Percentiles rank a stretch among this genome's conserved stretches.
Conservation (phyloP, 1,140 invertebrate genomes). For the Psix sp. region DNA sequence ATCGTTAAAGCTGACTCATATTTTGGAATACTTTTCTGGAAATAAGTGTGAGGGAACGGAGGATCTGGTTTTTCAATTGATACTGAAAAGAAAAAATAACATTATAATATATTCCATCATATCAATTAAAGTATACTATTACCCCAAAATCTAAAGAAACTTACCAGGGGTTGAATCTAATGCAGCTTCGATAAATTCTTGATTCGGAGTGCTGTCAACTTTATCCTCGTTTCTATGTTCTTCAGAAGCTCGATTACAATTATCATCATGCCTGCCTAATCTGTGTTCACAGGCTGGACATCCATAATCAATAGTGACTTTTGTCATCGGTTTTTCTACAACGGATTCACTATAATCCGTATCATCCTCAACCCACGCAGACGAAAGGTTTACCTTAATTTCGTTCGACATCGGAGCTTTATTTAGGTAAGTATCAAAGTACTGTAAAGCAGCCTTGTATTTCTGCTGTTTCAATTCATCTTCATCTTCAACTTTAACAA, state of each 20-base stretch:
- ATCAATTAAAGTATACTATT: neutral
- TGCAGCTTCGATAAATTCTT: conserved; percentile 31
- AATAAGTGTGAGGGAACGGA: conserved; percentile 36
- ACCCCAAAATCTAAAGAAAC: neutral
- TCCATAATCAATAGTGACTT: conserved; percentile 61
- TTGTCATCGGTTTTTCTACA: conserved; percentile 68
- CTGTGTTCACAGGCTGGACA: conserved; percentile 69
- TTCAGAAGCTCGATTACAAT: conserved; percentile 43
- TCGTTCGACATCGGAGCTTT: conserved; percentile 40
- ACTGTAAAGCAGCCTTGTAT: conserved; percentile 63
- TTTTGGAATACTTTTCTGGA: conserved; percentile 45
- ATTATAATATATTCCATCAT: neutral
- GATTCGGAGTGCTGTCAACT: conserved; percentile 12
- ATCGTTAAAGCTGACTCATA: conserved; percentile 40
- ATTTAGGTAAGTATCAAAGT: conserved; percentile 59
- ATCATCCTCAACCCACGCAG: conserved; percentile 50
- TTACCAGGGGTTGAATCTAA: conserved; percentile 33
- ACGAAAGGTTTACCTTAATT: conserved; percentile 53
- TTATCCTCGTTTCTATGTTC: conserved; percentile 12
- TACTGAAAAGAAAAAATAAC: conserved; percentile 22
- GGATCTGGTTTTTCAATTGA: conserved; percentile 38
- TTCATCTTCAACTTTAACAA: conserved; percentile 16
- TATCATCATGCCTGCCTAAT: conserved; percentile 53
- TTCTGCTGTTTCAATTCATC: conserved; percentile 35
- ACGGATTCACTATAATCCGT: conserved; percentile 62